Conservation (phyloP, 2,113 vertebrate species). For the Neodon shergylaensis region DNA sequence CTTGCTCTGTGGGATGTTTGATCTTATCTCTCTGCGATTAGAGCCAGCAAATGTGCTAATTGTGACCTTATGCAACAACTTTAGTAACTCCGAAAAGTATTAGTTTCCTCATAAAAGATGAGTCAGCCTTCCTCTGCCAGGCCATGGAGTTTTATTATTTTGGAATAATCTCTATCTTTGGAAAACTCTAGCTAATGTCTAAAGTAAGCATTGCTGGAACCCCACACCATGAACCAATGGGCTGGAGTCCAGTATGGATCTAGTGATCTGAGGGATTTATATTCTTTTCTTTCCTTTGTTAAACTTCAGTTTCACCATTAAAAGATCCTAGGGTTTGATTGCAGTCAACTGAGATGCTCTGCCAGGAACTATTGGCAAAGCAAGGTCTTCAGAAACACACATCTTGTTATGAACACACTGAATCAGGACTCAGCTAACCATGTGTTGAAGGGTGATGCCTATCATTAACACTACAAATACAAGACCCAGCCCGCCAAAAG, state of each 20-base stretch:
- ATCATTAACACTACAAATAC: slow-evolving; percentile 27
- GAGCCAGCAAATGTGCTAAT: slow-evolving; percentile 69
- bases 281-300: background rate
- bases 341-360: slow-evolving; percentile 21
- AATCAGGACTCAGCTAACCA: slow-evolving; percentile 37
- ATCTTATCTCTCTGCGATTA: slow-evolving; percentile 64
- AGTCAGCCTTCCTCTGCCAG: slow-evolving; percentile 55
- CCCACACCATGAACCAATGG: background rate
- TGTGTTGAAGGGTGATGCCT: slow-evolving; percentile 54
- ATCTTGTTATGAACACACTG: background rate
- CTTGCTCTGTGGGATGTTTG: slow-evolving; percentile 48
- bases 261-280: background rate
- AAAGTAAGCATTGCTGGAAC: slow-evolving; percentile 47
- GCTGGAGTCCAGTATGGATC: background rate
- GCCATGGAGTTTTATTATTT: slow-evolving; percentile 63
- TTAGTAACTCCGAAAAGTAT: slow-evolving; percentile 58
- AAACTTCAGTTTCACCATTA: slow-evolving; percentile 48
- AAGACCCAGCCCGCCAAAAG: slow-evolving; percentile 9
- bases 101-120: slow-evolving; percentile 71
- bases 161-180: slow-evolving; percentile 62
- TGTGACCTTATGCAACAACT: slow-evolving; percentile 72
- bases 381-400: slow-evolving; percentile 41
- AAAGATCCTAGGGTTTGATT: slow-evolving; percentile 39
- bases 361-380: slow-evolving; percentile 51
- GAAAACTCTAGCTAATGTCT: slow-evolving; percentile 70